Conservation (phyloP, 2,888 invertebrate species). For the Scaptomyza reducta region DNA sequence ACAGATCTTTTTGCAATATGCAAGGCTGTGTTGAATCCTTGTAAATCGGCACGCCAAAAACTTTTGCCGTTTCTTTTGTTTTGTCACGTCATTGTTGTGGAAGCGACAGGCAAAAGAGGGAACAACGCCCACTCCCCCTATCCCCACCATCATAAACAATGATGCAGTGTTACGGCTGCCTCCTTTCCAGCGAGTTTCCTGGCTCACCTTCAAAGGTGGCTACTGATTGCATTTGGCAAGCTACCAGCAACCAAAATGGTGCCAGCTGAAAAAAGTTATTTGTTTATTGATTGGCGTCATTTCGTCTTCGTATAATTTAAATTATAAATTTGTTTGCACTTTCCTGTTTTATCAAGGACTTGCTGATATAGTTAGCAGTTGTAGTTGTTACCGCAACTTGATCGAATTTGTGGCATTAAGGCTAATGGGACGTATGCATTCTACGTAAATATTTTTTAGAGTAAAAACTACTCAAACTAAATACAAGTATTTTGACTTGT, state of each 20-base stretch:
- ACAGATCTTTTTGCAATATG: constrained; percentile 8
- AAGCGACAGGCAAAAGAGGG: constrained; percentile 28
- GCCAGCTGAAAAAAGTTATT: constrained; percentile 67
- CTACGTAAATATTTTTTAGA: not conserved
- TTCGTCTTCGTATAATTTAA: constrained; percentile 61
- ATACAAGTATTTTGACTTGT: too few species aligned
- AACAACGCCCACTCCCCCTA: not conserved
- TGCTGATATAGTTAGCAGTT: constrained; percentile 25
- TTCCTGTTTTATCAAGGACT: constrained; percentile 44
- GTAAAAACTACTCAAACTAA: not conserved
- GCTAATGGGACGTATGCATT: constrained; percentile 31
- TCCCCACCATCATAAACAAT: constrained; percentile 29
- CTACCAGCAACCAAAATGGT: constrained; percentile 40
- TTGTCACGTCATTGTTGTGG: constrained; percentile 68
- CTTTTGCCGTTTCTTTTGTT: constrained; percentile 59
- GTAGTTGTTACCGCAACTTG: constrained; percentile 31
- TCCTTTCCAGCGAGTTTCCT: constrained; percentile 37
- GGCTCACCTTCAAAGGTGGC: constrained; percentile 44
- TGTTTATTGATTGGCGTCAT: constrained; percentile 73
- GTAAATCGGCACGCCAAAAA: constrained; percentile 71
- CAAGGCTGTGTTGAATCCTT: constrained; percentile 65
- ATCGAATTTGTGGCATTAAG: constrained; percentile 30
- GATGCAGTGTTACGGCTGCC: constrained; percentile 47
- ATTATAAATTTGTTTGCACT: constrained; percentile 40
- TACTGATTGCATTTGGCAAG: constrained; percentile 46